A percentile compares a stretch with the other conserved stretches of the same genome.
Evolutionary conservation across 1,140 invertebrate species (phyloP).

Genomic region (Lordiphosa collinella): DNA sequence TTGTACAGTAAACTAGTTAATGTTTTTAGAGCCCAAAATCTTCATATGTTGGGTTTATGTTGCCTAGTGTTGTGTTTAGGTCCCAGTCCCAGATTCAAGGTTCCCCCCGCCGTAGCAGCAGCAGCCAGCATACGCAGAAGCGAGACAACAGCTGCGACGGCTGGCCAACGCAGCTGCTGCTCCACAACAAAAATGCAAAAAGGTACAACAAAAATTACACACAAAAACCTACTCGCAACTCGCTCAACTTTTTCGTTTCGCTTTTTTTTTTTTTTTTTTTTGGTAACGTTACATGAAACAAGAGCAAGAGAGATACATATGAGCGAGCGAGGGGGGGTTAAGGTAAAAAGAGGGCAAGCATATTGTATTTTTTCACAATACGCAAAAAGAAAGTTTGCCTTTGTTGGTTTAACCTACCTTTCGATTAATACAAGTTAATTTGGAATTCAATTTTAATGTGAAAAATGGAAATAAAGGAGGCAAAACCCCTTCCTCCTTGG

Average conservation of each 20-base stretch:
- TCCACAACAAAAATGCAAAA: constrained; percentile 37
- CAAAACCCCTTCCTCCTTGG: constrained; percentile 31
- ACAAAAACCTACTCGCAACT: constrained; percentile 30
- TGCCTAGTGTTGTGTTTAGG: too few species aligned
- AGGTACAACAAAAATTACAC: constrained; percentile 44
- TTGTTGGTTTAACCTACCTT: not conserved
- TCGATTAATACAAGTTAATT: constrained; percentile 7
- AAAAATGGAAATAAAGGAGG: constrained; percentile 8
- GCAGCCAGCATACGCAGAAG: constrained; percentile 43
- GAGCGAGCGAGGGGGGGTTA: constrained; percentile 16
- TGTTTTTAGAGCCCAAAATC: too few species aligned
- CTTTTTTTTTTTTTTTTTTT: constrained; percentile 1
- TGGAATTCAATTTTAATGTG: not conserved
- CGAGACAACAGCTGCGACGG: constrained; percentile 63
- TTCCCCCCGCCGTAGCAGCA: not conserved
- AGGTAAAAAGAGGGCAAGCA: constrained; percentile 21
- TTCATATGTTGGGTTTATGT: too few species aligned
- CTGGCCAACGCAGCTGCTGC: constrained; percentile 50
- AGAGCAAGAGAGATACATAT: constrained; percentile 19
- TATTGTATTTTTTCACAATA: constrained; percentile 17
- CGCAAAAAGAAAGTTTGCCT: constrained; percentile 26
- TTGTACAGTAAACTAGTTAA: too few species aligned
- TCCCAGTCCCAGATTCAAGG: too few species aligned
- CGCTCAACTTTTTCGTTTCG: constrained; percentile 16
- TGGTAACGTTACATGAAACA: constrained; percentile 34